These are phyloP conservation scores for Arge pagana DNA, from an alignment of 2,888 invertebrate species.

Conservation along the genomic window DNA sequence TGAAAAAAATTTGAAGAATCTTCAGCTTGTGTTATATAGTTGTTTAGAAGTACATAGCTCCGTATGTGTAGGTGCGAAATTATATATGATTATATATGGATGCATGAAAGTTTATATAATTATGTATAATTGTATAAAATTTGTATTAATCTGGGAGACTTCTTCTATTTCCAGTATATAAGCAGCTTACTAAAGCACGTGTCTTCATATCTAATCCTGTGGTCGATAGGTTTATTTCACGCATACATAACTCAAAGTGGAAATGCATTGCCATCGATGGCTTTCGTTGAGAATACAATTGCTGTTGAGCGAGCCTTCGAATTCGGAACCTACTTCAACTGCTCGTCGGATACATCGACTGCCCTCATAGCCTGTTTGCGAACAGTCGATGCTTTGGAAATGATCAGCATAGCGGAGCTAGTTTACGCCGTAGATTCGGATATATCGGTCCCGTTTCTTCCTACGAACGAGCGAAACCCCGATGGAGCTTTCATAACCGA, in stretches of 20 bases:
- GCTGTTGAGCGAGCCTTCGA: neutral
- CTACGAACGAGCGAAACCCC: conserved; percentile 32
- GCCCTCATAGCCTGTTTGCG: conserved; percentile 32
- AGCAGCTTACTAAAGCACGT: too few relatives aligned
- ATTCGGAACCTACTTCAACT: neutral
- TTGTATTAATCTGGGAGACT: too few relatives aligned
- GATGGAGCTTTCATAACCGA: conserved; percentile 34
- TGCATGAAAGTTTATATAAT: too few relatives aligned
- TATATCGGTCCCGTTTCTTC: conserved; percentile 25
- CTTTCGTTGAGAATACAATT: neutral
- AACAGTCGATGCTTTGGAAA: conserved; percentile 1
- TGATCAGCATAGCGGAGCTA: neutral
- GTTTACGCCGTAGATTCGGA: conserved; percentile 14
- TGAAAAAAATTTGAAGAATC: too few relatives aligned
- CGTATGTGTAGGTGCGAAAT: too few relatives aligned
- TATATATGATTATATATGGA: too few relatives aligned
- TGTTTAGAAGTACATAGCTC: too few relatives aligned
- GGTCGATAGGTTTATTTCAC: neutral
- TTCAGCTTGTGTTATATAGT: too few relatives aligned
- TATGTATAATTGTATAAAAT: too few relatives aligned
- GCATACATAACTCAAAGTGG: conserved; percentile 2
- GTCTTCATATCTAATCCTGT: neutral
- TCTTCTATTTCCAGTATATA: too few relatives aligned
- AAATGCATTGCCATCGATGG: neutral
- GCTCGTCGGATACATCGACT: neutral